A percentile compares a stretch with the other conserved stretches of the same genome.
Conservation (phyloP, 2,888 invertebrate genomes). For the Mimumesa dahlbomi region DNA sequence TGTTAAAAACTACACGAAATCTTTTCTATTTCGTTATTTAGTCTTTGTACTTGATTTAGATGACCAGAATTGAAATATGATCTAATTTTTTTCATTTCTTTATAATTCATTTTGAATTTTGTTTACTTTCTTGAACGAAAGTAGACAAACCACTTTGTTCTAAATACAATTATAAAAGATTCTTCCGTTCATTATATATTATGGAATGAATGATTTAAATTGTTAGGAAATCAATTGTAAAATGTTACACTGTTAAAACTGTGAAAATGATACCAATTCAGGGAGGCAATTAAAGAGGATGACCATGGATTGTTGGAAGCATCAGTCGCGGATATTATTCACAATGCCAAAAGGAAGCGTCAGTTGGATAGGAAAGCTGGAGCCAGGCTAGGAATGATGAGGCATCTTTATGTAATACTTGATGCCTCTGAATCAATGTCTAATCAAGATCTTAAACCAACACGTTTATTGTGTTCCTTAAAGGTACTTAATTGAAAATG, state of each 20-base stretch:
- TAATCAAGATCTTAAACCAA: conserved; percentile 97
- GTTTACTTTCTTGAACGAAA: too few relatives aligned
- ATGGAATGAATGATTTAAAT: too few relatives aligned
- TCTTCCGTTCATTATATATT: too few relatives aligned
- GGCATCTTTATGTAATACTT: conserved; percentile 94
- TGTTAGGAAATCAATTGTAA: too few relatives aligned
- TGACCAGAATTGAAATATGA: not conserved
- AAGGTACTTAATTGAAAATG: conserved; percentile 83
- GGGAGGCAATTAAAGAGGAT: conserved; percentile 98
- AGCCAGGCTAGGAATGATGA: conserved; percentile 98
- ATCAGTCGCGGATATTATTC: conserved; percentile 94
- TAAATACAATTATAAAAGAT: too few relatives aligned
- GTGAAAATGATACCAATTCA: conserved; percentile 73
- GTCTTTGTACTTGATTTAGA: too few relatives aligned
- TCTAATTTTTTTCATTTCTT: not conserved
- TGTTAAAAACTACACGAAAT: too few relatives aligned
- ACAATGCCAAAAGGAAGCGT: conserved; percentile 91
- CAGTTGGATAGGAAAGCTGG: conserved; percentile 87
- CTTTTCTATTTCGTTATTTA: too few relatives aligned
- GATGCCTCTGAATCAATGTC: conserved; percentile 98
- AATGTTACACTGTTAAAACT: too few relatives aligned
- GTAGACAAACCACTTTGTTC: too few relatives aligned
- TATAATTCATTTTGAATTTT: too few relatives aligned
- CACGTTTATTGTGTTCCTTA: conserved; percentile 90
- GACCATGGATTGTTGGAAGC: conserved; percentile 95